Percentiles rank a stretch among this genome's conserved stretches.
Evolutionary conservation across 2,888 invertebrate species (phyloP).

Genomic region (Myopa testacea): DNA sequence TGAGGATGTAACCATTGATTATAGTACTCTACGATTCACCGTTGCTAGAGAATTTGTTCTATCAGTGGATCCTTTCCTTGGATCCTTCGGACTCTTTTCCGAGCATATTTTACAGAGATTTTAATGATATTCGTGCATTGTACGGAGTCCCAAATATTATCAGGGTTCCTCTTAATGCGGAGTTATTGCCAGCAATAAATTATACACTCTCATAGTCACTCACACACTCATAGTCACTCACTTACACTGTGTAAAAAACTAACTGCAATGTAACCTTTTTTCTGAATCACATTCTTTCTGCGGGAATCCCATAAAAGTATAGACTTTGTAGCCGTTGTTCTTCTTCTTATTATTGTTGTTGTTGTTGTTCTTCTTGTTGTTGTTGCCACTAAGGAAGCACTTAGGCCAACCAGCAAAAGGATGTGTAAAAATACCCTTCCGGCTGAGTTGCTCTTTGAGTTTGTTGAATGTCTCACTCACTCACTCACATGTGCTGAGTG

Average conservation of each 20-base stretch:
- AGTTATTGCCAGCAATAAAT: conserved; percentile 15
- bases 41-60: too few relatives aligned
- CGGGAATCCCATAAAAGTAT: not conserved
- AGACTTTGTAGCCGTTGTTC: not conserved
- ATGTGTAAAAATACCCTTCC: not conserved
- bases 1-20: too few relatives aligned
- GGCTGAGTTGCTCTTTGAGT: too few relatives aligned
- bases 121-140: too few relatives aligned
- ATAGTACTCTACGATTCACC: too few relatives aligned
- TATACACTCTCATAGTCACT: not conserved
- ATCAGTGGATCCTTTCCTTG: too few relatives aligned
- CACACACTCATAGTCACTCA: not conserved
- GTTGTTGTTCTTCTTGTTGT: not conserved
- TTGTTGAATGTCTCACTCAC: too few relatives aligned
- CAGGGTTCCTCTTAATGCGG: not conserved
- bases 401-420: conserved; percentile 1
- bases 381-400: not conserved
- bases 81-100: too few relatives aligned
- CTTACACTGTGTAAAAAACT: not conserved
- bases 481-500: too few relatives aligned
- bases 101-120: too few relatives aligned
- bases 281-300: not conserved
- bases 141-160: too few relatives aligned
- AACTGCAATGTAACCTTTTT: not conserved
- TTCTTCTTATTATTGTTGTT: not conserved